Evolutionary conservation across 1,140 invertebrate genomes (phyloP).

Genomic region (Caerostris darwini): DNA sequence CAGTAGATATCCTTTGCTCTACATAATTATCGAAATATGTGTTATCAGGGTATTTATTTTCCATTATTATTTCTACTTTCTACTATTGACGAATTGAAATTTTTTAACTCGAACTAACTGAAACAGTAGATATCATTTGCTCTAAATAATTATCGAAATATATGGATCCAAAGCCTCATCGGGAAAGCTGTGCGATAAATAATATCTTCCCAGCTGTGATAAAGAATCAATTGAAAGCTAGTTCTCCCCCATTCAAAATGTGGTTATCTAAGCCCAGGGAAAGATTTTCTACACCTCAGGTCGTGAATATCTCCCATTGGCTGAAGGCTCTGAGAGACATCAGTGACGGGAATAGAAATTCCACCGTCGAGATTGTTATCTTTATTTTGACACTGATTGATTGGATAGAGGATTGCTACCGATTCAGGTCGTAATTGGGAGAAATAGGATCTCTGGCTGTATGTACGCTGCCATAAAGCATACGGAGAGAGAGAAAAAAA

Average conservation of each 20-base stretch:
- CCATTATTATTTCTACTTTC: too few species aligned
- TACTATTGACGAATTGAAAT: too few species aligned
- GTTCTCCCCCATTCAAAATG: background rate
- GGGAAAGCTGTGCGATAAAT: too few species aligned
- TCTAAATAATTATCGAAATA: too few species aligned
- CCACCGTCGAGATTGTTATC: slow-evolving; percentile 49
- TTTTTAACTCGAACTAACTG: too few species aligned
- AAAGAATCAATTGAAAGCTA: background rate
- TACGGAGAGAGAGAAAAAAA: background rate
- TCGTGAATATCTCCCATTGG: background rate
- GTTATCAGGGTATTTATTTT: too few species aligned
- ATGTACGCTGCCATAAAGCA: slow-evolving; percentile 37
- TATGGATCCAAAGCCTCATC: too few species aligned
- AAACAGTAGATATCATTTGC: too few species aligned
- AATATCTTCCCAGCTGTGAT: background rate
- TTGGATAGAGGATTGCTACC: slow-evolving; percentile 17
- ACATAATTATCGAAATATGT: too few species aligned
- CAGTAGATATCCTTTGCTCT: too few species aligned
- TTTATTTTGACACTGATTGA: slow-evolving; percentile 72
- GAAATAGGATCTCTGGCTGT: slow-evolving; percentile 37
- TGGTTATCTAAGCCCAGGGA: background rate
- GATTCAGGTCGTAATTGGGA: slow-evolving; percentile 51
- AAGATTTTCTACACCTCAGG: background rate
- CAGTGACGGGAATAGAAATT: slow-evolving; percentile 3
- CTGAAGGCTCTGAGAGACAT: background rate